Percentiles rank a stretch among this genome's conserved stretches.
These are phyloP conservation scores for Eurystomus gularis DNA, from an alignment of 2,113 vertebrate species.

Conservation along the genomic window DNA sequence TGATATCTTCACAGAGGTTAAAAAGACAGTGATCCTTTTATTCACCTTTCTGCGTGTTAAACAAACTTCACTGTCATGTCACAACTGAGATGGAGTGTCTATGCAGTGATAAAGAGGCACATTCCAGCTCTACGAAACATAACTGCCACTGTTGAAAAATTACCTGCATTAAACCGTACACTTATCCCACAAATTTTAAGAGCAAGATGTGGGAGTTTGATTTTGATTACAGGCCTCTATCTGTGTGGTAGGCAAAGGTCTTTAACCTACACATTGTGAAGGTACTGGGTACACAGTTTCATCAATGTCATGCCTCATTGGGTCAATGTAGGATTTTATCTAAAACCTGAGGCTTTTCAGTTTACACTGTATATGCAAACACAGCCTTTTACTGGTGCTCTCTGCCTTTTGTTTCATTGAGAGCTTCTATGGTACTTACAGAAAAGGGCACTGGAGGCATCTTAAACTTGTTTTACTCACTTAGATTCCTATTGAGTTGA, in stretches of 20 bases:
- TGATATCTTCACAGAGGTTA: conserved; percentile 60
- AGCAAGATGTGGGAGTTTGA: conserved; percentile 71
- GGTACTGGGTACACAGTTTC: conserved; percentile 45
- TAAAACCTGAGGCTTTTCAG: conserved; percentile 64
- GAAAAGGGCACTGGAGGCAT: conserved; percentile 41
- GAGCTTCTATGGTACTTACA: conserved; percentile 43
- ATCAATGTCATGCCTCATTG: conserved; percentile 54
- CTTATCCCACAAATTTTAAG: conserved; percentile 57
- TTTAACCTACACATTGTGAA: conserved; percentile 46
- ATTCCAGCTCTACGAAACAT: conserved; percentile 55
- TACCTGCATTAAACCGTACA: conserved; percentile 68
- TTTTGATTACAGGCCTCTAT: conserved; percentile 66
- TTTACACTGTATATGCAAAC: conserved; percentile 63
- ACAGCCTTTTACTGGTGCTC: conserved; percentile 54
- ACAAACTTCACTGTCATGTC: conserved; percentile 63
- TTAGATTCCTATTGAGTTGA: not conserved
- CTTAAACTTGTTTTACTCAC: conserved; percentile 24
- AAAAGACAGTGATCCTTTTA: conserved; percentile 61
- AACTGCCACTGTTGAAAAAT: conserved; percentile 71
- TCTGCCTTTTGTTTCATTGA: conserved; percentile 58
- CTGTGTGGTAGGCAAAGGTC: conserved; percentile 66
- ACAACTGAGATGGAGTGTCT: conserved; percentile 62
- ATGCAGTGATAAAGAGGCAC: conserved; percentile 55
- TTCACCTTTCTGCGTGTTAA: conserved; percentile 61
- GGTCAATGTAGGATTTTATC: conserved; percentile 66